Percentiles rank a stretch among this genome's conserved stretches.
Conservation (phyloP, 1,140 invertebrate genomes). For the Laupala kohalensis region DNA sequence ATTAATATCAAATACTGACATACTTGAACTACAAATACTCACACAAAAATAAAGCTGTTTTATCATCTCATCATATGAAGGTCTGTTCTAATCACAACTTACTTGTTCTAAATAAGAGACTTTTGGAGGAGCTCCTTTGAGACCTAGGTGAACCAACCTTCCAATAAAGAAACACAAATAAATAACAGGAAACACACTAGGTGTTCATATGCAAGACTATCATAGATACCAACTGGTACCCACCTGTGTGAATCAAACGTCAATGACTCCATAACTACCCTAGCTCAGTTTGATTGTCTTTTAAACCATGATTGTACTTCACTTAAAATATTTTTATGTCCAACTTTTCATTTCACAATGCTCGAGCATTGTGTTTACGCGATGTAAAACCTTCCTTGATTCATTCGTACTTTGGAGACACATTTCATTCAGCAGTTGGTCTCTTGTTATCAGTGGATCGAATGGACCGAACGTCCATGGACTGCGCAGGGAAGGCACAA, state of each 20-base stretch:
- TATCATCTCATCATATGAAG: not conserved
- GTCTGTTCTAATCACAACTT: conserved; percentile 14
- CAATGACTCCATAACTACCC: not conserved
- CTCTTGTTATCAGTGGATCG: too few relatives aligned
- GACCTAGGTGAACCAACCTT: conserved; percentile 35
- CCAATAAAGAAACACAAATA: not conserved
- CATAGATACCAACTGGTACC: too few relatives aligned
- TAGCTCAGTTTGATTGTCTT: not conserved
- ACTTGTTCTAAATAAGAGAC: conserved; percentile 51
- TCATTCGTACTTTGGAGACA: too few relatives aligned
- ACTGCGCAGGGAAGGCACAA: too few relatives aligned
- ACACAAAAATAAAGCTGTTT: not conserved
- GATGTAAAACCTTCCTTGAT: too few relatives aligned
- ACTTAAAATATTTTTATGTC: too few relatives aligned
- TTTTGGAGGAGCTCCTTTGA: conserved; percentile 62
- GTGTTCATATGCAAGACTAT: too few relatives aligned
- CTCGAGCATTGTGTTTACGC: too few relatives aligned
- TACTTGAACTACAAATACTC: not conserved
- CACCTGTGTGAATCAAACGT: not conserved
- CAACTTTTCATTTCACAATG: too few relatives aligned
- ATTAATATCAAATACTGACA: not conserved
- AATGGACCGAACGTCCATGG: too few relatives aligned
- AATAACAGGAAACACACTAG: too few relatives aligned
- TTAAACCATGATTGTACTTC: not conserved
- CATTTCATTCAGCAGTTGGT: too few relatives aligned